phyloP scores from a whole-genome alignment of 2,888 invertebrate genomes.

The Heteromyza rotundicornis region DNA sequence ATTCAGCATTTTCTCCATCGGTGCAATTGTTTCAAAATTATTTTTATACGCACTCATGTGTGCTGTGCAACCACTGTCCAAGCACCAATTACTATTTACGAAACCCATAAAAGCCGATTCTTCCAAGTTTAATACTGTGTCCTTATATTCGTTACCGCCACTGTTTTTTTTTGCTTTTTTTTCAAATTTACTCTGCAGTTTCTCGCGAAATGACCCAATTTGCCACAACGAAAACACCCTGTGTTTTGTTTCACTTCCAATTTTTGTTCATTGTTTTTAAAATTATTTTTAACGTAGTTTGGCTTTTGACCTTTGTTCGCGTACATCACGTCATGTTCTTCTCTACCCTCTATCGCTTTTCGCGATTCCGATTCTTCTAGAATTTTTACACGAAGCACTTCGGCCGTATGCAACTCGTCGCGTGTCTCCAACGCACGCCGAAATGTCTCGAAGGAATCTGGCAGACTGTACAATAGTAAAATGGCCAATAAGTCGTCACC shows the following conservation, averaged over 20 bases:
- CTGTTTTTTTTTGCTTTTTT: background rate
- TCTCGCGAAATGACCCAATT: conserved; percentile 5
- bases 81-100: conserved; percentile 2
- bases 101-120: background rate
- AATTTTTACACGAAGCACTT: background rate
- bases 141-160: background rate
- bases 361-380: background rate
- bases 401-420: background rate
- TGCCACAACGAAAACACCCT: conserved; percentile 3
- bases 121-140: background rate
- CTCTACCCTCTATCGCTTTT: background rate
- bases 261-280: too few species aligned
- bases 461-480: background rate
- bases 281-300: too few species aligned
- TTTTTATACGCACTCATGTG: conserved; percentile 10
- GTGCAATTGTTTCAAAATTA: background rate
- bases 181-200: conserved; percentile 1
- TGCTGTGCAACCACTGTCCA: conserved; percentile 12
- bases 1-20: background rate
- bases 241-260: too few species aligned
- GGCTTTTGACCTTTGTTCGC: too few species aligned
- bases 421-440: background rate
- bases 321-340: background rate
- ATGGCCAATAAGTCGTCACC: conserved; percentile 5
- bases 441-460: background rate